Evolutionary conservation across 2,888 invertebrate species (phyloP), one percentile per base, ranked within the genome.

Genomic region (Mesorhabditis spiculigera): DNA sequence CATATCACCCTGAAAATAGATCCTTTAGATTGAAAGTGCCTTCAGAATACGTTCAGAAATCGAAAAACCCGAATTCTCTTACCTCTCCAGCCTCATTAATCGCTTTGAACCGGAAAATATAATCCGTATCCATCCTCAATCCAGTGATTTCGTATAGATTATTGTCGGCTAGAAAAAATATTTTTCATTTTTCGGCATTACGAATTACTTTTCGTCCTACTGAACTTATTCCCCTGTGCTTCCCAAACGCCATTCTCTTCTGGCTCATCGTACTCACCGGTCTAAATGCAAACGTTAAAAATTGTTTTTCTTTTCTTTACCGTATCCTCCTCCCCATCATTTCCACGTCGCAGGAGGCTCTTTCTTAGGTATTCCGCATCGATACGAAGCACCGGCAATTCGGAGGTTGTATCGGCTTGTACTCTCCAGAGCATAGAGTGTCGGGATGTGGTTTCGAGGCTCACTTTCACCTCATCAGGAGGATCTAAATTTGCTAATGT

Each of bases 101-200:
- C 43, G 79, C 78, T 16, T 75, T 69, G 75, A 84, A 82, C 66
- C 79, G 75, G 76, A 82, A 82, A 42, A 78, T 78, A 71, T 84
- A 84, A 61, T 79, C 76, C 8, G 77, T 75, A 69, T 77, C 75
- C 45, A 78, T 75, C 42, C 81, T 73, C 42, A 84, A 74, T 13
- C 84, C 82, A 28, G 45, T 71, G 61, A 82, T 72, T 61, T 81
- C 81, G 68, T 83, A 84, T 4, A 78, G 62, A 62, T 78, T 68
- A 64, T 73, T 66, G 4, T 72, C 62, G 63, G 67, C 78, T 77
- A 65, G n/a, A 73, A 73, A 41, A n/a, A 43, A 68, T 63, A 45
- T 66, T 58, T 63, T 68, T 43, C 44, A 4, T 6, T n/a, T 6
- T 16, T 6, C 1, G 6, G 4, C 8, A 63, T 28, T 63, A n/a